phyloP scores from a whole-genome alignment of 2,888 invertebrate genomes.

The Caenorhabditis becei region DNA sequence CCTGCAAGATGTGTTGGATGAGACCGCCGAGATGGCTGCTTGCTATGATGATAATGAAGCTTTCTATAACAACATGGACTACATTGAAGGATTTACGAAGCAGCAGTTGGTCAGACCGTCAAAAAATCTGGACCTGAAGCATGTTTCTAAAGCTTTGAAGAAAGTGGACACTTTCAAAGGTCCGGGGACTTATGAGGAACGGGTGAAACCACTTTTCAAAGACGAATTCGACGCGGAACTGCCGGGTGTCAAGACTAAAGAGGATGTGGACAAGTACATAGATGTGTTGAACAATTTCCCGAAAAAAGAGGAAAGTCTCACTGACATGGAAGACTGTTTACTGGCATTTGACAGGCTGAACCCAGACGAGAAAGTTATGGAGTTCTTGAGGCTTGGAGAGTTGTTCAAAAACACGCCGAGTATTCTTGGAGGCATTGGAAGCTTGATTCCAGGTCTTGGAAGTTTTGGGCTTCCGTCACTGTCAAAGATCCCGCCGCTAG shows the following conservation, averaged over 20 bases:
- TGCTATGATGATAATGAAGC: not conserved
- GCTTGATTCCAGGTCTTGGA: too few relatives aligned
- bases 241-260: not conserved
- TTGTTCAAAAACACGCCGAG: not conserved
- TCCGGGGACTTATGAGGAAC: not conserved
- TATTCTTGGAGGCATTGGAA: not conserved
- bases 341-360: not conserved
- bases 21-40: not conserved
- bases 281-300: not conserved
- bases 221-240: not conserved
- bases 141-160: not conserved
- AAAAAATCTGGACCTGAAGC: not conserved
- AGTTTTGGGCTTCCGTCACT: too few relatives aligned
- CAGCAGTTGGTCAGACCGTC: not conserved
- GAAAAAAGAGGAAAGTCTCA: not conserved
- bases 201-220: not conserved
- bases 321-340: not conserved
- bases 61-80: not conserved
- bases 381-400: not conserved
- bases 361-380: not conserved
- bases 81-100: constrained; percentile 5
- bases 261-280: not conserved
- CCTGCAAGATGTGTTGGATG: not conserved
- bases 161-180: not conserved
- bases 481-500: not conserved